Evolutionary conservation across 2,888 invertebrate species (phyloP).

Genomic region (Plebejus anna): DNA sequence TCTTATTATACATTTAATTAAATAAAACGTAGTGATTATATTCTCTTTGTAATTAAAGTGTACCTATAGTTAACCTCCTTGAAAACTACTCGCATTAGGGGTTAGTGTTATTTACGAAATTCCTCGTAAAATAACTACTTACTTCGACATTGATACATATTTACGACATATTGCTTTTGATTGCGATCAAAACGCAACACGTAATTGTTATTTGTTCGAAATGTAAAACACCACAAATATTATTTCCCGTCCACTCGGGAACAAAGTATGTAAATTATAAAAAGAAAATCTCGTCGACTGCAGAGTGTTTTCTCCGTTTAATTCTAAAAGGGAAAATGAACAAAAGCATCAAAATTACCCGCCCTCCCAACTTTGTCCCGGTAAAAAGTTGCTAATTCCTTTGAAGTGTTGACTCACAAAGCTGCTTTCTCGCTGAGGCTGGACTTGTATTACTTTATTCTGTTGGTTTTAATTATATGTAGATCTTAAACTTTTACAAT

Average conservation of each 20-base stretch:
- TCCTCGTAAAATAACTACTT: not conserved
- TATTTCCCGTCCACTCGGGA: not conserved
- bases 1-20: not conserved
- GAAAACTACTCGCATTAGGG: not conserved
- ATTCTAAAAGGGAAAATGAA: conserved; percentile 19
- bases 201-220: not conserved
- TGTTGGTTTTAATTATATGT: not conserved
- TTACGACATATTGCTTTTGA: conserved; percentile 13
- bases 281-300: conserved; percentile 2
- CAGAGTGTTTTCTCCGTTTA: conserved; percentile 27
- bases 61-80: not conserved
- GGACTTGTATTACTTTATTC: conserved; percentile 14
- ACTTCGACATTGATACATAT: not conserved
- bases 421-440: conserved; percentile 17
- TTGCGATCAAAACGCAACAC: not conserved
- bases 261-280: conserved; percentile 18
- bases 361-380: conserved; percentile 24
- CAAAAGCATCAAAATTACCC: conserved; percentile 28
- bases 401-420: conserved; percentile 26
- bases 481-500: not conserved
- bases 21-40: no score
- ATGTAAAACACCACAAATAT: not conserved
- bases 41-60: not conserved
- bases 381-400: conserved; percentile 28
- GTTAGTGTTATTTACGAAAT: not conserved